phyloP scores from a whole-genome alignment of 2,113 vertebrate genomes.

The Lagopus leucura region DNA sequence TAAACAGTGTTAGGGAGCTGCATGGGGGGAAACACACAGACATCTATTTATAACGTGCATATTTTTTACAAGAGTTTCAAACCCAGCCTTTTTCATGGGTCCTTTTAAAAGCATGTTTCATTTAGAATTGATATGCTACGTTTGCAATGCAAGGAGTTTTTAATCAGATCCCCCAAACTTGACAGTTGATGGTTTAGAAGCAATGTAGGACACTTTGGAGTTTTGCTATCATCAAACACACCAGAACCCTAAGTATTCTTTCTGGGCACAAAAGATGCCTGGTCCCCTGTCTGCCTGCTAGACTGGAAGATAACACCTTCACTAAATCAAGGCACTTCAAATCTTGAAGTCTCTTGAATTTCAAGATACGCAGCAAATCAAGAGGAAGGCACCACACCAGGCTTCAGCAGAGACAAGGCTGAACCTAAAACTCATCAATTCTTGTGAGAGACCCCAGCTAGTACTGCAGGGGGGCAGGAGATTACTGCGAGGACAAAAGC shows the following conservation, averaged over 20 bases:
- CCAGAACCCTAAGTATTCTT: conserved; percentile 30
- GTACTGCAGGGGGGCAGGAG: conserved; percentile 10
- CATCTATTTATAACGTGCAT: conserved; percentile 63
- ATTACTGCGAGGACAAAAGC: conserved; percentile 27
- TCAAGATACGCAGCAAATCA: conserved; percentile 31
- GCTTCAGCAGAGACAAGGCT: background rate
- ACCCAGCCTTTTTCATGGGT: conserved; percentile 31
- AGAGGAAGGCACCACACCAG: conserved; percentile 31
- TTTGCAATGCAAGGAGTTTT: conserved; percentile 35
- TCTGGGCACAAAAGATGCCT: conserved; percentile 22
- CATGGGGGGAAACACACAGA: conserved; percentile 34
- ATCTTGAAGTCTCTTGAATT: conserved; percentile 43
- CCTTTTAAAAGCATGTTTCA: conserved; percentile 51
- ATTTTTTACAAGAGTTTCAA: conserved; percentile 60
- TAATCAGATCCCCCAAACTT: conserved; percentile 44
- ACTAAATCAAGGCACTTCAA: conserved; percentile 50
- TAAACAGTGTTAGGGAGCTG: conserved; percentile 61
- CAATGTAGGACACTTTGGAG: conserved; percentile 26
- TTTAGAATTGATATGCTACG: conserved; percentile 13
- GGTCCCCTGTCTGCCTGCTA: conserved; percentile 42
- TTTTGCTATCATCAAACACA: conserved; percentile 60
- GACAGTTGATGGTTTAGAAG: conserved; percentile 31
- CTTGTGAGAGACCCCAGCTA: conserved; percentile 12
- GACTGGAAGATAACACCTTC: conserved; percentile 35
- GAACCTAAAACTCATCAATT: conserved; percentile 34